phyloP scores from a whole-genome alignment of 92 coral and sea anemone genomes.

The Hydrozoanthus gracilis region DNA sequence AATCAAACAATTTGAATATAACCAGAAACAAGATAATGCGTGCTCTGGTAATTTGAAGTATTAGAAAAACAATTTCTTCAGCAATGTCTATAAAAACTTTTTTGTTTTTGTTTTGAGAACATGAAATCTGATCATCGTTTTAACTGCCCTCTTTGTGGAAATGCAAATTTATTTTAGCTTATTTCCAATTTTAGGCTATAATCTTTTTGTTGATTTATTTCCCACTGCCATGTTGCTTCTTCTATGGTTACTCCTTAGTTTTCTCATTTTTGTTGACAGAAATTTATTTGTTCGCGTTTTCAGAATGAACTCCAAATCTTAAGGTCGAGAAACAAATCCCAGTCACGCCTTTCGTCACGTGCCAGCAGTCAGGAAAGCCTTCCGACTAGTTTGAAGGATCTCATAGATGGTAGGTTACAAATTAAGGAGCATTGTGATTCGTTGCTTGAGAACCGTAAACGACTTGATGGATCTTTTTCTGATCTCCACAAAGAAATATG shows the following conservation, averaged over 20 bases:
- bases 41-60: no score
- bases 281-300: not conserved
- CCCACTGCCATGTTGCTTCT: not conserved
- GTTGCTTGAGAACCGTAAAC: conserved; percentile 30
- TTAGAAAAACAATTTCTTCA: no score
- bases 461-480: conserved; percentile 34
- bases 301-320: conserved; percentile 46
- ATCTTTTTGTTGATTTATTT: not conserved
- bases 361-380: conserved; percentile 31
- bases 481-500: conserved; percentile 44
- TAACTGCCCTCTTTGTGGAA: no score
- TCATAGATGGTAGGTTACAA: conserved; percentile 27
- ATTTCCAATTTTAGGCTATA: no score
- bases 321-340: conserved; percentile 22
- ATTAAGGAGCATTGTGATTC: conserved; percentile 19
- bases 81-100: no score
- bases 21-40: no score
- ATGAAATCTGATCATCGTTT: no score
- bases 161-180: no score
- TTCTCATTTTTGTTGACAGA: not conserved
- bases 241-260: not conserved
- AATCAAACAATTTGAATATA: no score
- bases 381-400: conserved; percentile 15
- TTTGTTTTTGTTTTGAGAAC: no score
- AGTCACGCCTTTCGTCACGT: conserved; percentile 14